These are phyloP conservation scores for Riparia riparia DNA, from an alignment of 2,113 vertebrate species.

Conservation along the genomic window DNA sequence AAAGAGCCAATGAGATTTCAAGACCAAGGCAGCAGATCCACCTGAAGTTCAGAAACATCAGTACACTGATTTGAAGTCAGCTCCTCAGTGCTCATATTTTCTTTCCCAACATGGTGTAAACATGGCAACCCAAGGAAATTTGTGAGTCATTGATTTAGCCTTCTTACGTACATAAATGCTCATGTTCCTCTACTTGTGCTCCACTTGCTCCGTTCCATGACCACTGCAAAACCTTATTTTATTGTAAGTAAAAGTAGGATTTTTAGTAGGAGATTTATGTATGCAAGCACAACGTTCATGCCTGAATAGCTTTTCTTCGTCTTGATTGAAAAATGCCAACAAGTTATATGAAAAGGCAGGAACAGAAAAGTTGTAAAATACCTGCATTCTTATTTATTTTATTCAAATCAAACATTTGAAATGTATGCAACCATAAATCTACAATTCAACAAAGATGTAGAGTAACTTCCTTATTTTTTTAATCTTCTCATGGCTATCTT, in stretches of 20 bases:
- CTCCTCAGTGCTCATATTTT: background rate
- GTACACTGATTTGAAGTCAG: background rate
- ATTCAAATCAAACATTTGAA: background rate
- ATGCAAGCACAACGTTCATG: background rate
- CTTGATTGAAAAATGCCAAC: background rate
- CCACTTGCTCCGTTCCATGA: rapidly evolving
- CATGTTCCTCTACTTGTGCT: background rate
- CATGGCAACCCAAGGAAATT: background rate
- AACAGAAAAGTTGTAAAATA: background rate
- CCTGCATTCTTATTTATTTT: background rate
- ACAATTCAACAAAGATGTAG: background rate
- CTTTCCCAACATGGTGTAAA: background rate
- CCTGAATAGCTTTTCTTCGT: background rate
- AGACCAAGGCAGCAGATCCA: background rate
- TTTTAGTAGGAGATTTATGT: background rate
- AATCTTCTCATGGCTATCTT: background rate
- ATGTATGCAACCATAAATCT: background rate
- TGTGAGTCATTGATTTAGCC: background rate
- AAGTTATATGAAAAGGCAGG: background rate
- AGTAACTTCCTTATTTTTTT: background rate
- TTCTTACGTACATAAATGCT: background rate
- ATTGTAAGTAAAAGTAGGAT: background rate
- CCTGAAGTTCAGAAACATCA: background rate
- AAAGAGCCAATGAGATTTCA: background rate
- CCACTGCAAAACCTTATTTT: background rate